These are phyloP conservation scores for Sebastes wilsoni DNA, from an alignment of 2,797 vertebrate species.

Conservation along the genomic window DNA sequence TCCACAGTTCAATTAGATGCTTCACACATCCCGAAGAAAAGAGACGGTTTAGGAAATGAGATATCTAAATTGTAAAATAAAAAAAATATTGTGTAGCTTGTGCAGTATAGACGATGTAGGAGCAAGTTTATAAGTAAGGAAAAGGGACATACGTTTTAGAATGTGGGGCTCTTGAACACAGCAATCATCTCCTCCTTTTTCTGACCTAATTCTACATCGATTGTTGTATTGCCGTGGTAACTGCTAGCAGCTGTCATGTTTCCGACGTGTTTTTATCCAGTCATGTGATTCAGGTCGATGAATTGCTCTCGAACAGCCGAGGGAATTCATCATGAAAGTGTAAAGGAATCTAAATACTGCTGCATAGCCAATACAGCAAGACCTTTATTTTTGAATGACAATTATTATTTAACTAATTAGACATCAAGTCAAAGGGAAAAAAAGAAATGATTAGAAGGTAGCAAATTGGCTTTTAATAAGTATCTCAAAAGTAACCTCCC, in stretches of 20 bases:
- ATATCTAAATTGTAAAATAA: not conserved
- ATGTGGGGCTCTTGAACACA: not conserved
- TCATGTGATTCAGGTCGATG: not conserved
- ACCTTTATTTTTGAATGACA: not conserved
- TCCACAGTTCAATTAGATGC: conserved; percentile 53
- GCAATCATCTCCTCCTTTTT: not conserved
- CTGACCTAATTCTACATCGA: not conserved
- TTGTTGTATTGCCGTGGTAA: not conserved
- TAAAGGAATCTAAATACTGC: not conserved
- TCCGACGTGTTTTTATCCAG: not conserved
- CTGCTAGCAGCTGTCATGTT: not conserved
- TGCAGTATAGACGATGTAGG: too few species aligned
- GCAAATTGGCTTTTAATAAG: not conserved
- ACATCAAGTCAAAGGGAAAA: not conserved
- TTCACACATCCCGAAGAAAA: conserved; percentile 37
- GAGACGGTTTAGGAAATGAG: conserved; percentile 4
- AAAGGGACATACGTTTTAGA: not conserved
- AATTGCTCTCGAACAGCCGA: not conserved
- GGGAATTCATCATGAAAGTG: not conserved
- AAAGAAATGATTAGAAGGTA: not conserved
- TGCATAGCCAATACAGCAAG: not conserved
- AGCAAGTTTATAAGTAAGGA: not conserved
- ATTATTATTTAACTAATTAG: not conserved
- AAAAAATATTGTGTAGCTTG: not conserved
- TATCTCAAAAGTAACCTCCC: not conserved